phyloP scores from a whole-genome alignment of 2,797 vertebrate genomes.

The Falco columbarius region DNA sequence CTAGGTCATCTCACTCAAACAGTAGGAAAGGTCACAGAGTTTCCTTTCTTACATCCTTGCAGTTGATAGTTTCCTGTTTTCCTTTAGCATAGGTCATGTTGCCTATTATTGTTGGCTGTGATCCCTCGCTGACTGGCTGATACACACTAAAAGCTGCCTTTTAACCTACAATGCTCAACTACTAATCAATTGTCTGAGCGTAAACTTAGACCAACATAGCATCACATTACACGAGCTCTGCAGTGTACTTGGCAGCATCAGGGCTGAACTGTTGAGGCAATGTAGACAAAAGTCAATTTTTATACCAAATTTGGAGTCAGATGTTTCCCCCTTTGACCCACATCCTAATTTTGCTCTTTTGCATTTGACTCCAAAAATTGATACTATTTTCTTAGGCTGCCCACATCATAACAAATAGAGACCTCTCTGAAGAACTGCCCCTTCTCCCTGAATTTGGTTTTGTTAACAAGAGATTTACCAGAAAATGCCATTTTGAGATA shows the following conservation, averaged over 20 bases:
- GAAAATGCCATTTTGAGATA: background rate
- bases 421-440: background rate
- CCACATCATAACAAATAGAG: background rate
- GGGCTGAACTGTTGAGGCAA: background rate
- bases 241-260: background rate
- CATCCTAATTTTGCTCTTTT: background rate
- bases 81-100: background rate
- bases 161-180: background rate
- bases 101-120: background rate
- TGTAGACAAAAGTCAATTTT: slow-evolving; percentile 23
- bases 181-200: slow-evolving; percentile 11
- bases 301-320: background rate
- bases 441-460: background rate
- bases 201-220: background rate
- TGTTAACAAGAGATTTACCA: background rate
- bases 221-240: background rate
- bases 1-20: background rate
- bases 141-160: background rate
- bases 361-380: background rate
- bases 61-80: slow-evolving; percentile 27
- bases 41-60: background rate
- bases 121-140: background rate
- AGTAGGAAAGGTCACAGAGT: background rate
- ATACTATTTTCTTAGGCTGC: background rate
- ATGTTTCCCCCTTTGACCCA: slow-evolving; percentile 8